Evolutionary conservation across 2,797 vertebrate species (phyloP).

Genomic region (Sebastes elongatus): DNA sequence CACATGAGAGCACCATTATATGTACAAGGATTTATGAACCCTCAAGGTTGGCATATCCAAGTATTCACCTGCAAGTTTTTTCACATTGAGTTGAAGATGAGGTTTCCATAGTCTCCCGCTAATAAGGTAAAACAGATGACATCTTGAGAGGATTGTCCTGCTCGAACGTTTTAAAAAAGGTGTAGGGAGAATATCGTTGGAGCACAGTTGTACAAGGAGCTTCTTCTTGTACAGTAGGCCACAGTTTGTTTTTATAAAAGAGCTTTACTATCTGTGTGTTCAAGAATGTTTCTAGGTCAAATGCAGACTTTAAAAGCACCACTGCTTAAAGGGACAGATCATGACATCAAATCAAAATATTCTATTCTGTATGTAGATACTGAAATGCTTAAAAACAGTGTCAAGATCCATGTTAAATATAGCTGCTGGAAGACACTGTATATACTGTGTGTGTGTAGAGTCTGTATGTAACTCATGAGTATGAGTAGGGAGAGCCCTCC

Average conservation of each 20-base stretch:
- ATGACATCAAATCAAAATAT: not conserved
- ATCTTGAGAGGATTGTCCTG: not conserved
- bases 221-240: not conserved
- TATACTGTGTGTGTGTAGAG: not conserved
- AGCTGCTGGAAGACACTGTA: slow-evolving; percentile 29
- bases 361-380: not conserved
- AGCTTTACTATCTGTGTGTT: not conserved
- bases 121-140: not conserved
- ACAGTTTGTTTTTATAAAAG: not conserved
- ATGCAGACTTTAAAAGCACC: not conserved
- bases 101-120: not conserved
- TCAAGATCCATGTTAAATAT: slow-evolving; percentile 2
- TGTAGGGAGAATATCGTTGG: not conserved
- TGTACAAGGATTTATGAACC: not conserved
- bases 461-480: slow-evolving; percentile 17
- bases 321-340: not conserved
- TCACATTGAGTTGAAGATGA: not conserved
- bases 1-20: slow-evolving; percentile 6
- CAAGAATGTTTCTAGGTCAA: not conserved
- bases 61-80: not conserved
- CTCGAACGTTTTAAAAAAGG: not conserved
- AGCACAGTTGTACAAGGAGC: no score
- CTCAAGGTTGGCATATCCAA: not conserved
- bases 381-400: slow-evolving; percentile 4
- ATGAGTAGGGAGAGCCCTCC: slow-evolving; percentile 45